Conservation (phyloP, 2,888 invertebrate species). For the Prosopocoilus inquinatus region DNA sequence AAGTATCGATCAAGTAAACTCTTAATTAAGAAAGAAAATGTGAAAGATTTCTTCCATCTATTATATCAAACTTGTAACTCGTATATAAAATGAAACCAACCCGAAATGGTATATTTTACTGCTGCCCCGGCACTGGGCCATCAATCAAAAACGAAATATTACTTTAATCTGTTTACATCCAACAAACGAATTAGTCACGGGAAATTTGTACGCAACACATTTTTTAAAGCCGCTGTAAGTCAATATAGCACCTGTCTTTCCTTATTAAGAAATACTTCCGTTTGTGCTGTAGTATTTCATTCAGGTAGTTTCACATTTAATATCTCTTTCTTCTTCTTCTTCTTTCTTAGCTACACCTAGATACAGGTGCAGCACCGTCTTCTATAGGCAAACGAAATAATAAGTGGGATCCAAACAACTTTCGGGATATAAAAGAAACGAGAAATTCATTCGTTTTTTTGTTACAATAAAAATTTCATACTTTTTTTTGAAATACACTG, state of each 20-base stretch:
- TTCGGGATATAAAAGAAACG: neutral
- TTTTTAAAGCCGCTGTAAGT: neutral
- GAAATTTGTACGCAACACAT: constrained; percentile 20
- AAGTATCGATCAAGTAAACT: too few species aligned
- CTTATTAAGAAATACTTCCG: neutral
- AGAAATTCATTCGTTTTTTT: too few species aligned
- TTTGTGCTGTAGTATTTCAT: constrained; percentile 4
- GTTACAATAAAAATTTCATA: too few species aligned
- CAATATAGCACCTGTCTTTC: constrained; percentile 16
- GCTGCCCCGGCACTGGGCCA: too few species aligned
- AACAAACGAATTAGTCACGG: constrained; percentile 35
- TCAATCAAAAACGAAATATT: too few species aligned
- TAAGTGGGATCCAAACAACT: constrained; percentile 10
- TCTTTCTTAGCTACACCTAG: constrained; percentile 2
- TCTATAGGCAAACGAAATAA: neutral
- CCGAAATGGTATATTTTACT: too few species aligned
- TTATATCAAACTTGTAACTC: too few species aligned
- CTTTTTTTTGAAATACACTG: too few species aligned
- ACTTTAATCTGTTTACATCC: constrained; percentile 28
- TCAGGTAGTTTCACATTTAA: constrained; percentile 14
- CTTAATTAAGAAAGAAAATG: too few species aligned
- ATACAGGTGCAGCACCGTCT: too few species aligned
- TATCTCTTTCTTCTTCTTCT: constrained; percentile 5
- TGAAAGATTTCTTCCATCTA: too few species aligned
- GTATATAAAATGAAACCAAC: too few species aligned